phyloP scores from a whole-genome alignment of 64 coral and sea anemone species.

The Anthopleura sola region DNA sequence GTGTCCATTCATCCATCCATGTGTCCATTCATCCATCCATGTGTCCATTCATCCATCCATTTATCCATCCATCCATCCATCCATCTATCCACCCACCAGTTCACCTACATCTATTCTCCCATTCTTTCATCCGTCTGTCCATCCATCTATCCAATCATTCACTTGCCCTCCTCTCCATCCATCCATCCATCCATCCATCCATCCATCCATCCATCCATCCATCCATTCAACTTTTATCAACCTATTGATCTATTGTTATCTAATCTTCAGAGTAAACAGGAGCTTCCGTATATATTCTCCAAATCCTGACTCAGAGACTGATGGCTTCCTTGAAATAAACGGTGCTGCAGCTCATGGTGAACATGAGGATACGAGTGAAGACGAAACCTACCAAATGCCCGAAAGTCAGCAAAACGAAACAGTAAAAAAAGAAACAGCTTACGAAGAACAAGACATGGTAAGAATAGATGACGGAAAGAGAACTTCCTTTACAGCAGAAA shows the following conservation, averaged over 20 bases:
- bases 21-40: too few species aligned
- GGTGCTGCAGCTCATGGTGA: neutral
- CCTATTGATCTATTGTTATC: neutral
- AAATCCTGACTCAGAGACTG: neutral
- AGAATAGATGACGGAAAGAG: neutral
- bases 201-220: too few species aligned
- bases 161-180: neutral
- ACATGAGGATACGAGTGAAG: neutral
- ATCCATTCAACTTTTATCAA: neutral
- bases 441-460: neutral
- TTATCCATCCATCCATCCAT: too few species aligned
- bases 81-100: neutral
- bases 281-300: constrained; percentile 2
- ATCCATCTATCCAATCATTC: neutral
- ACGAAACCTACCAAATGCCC: neutral
- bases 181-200: neutral
- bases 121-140: neutral
- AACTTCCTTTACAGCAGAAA: neutral
- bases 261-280: constrained; percentile 4
- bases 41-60: too few species aligned
- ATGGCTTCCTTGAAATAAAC: neutral
- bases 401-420: constrained; percentile 8
- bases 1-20: too few species aligned
- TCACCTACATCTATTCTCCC: too few species aligned
- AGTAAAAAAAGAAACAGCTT: neutral